Percentiles rank a stretch among this genome's conserved stretches.
These are phyloP conservation scores for Caenorhabditis imperialis DNA, from an alignment of 2,888 invertebrate species.

Conservation along the genomic window DNA sequence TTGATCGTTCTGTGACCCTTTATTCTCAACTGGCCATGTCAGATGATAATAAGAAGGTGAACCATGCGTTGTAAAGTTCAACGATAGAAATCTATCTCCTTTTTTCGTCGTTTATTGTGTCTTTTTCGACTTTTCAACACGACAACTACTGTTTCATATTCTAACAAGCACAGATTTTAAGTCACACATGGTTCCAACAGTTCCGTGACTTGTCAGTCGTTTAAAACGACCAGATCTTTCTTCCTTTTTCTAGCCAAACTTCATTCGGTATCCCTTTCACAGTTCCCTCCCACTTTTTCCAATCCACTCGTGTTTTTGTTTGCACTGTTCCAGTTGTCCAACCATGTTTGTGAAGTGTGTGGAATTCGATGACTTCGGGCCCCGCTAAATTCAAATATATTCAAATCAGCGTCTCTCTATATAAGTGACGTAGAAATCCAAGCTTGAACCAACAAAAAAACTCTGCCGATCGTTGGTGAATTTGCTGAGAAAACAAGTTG, in stretches of 20 bases:
- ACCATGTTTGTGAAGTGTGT: constrained; percentile 49
- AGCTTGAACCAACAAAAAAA: constrained; percentile 12
- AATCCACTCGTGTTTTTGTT: constrained; percentile 45
- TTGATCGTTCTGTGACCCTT: constrained; percentile 46
- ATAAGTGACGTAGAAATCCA: constrained; percentile 37
- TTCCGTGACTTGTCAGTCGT: constrained; percentile 17
- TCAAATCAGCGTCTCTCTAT: constrained; percentile 46
- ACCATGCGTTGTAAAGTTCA: constrained; percentile 49
- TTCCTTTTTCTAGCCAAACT: constrained; percentile 19
- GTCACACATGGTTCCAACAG: constrained; percentile 14
- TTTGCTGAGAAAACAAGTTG: constrained; percentile 32
- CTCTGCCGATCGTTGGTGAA: too few species aligned
- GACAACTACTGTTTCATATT: neutral
- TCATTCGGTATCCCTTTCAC: constrained; percentile 27
- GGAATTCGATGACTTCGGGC: constrained; percentile 7
- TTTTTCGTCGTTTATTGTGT: neutral
- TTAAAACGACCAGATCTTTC: constrained; percentile 12
- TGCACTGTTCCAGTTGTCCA: constrained; percentile 55
- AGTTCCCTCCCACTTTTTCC: constrained; percentile 11
- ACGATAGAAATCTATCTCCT: constrained; percentile 20
- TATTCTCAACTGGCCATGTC: constrained; percentile 22
- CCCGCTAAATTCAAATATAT: constrained; percentile 50
- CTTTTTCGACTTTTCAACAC: neutral
- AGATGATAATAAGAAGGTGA: constrained; percentile 37
- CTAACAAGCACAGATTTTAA: neutral